Evolutionary conservation across 2,888 invertebrate genomes (phyloP).

Genomic region (Gerosis bhagava): DNA sequence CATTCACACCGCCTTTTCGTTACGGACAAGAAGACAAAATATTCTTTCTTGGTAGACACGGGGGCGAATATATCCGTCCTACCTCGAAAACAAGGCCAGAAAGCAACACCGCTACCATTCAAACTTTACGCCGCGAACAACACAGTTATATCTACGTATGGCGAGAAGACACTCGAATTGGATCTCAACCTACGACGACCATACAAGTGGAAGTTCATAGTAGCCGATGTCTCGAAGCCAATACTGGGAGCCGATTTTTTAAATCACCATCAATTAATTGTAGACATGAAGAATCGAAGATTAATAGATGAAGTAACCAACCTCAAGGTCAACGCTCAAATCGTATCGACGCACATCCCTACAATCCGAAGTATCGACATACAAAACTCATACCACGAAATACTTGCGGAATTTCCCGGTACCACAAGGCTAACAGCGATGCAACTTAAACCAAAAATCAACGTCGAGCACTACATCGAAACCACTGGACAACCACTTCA

Average conservation of each 20-base stretch:
- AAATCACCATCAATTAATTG: slow-evolving; percentile 11
- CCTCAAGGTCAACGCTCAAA: slow-evolving; percentile 4
- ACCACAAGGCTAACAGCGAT: slow-evolving; percentile 1
- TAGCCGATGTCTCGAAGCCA: slow-evolving; percentile 17
- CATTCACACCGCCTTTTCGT: slow-evolving; percentile 6
- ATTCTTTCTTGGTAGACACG: slow-evolving; percentile 8
- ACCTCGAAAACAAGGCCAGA: background rate
- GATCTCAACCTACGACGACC: slow-evolving; percentile 15
- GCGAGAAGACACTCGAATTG: slow-evolving; percentile 16
- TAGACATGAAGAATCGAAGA: slow-evolving; percentile 7
- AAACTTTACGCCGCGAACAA: slow-evolving; percentile 8
- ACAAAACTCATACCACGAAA: background rate
- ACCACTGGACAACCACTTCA: slow-evolving; percentile 5
- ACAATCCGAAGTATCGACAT: slow-evolving; percentile 8
- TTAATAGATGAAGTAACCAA: slow-evolving; percentile 13
- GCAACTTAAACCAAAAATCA: slow-evolving; percentile 1
- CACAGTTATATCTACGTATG: slow-evolving; percentile 1
- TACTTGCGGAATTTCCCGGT: slow-evolving; percentile 1
- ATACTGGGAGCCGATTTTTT: slow-evolving; percentile 26
- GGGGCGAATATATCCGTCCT: slow-evolving; percentile 6
- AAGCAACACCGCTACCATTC: background rate
- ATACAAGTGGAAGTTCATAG: slow-evolving; percentile 24
- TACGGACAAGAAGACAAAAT: background rate
- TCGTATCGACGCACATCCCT: background rate
- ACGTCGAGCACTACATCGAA: slow-evolving; percentile 11